phyloP scores from a whole-genome alignment of 2,113 vertebrate species.

The Lampris megalopsis region DNA sequence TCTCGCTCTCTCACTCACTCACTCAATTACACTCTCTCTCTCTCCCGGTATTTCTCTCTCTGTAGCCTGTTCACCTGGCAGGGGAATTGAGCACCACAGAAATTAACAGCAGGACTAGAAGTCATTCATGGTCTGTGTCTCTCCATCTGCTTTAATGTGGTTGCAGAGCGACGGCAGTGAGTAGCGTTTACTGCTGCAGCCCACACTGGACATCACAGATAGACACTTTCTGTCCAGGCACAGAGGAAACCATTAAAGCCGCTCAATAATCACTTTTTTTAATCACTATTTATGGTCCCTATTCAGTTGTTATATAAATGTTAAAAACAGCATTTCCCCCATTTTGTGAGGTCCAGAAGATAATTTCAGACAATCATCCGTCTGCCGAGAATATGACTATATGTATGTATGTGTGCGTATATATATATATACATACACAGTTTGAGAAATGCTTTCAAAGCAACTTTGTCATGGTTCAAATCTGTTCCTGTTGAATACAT shows the following conservation, averaged over 20 bases:
- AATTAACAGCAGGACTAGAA: neutral
- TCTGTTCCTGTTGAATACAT: conserved; percentile 1
- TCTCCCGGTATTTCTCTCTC: neutral
- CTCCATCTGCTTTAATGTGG: conserved; percentile 18
- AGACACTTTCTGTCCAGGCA: neutral
- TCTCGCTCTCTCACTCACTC: no score
- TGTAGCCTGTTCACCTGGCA: neutral
- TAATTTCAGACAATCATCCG: conserved; percentile 19
- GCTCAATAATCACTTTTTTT: conserved; percentile 18
- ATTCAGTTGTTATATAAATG: conserved; percentile 28
- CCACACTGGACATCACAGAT: conserved; percentile 16
- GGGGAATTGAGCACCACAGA: neutral
- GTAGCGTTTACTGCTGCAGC: neutral
- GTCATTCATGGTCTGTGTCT: neutral
- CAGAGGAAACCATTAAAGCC: conserved; percentile 27
- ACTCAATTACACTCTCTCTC: no score
- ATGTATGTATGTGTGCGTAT: neutral
- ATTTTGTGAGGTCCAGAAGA: conserved; percentile 24
- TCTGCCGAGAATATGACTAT: conserved; percentile 16
- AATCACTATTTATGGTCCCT: conserved; percentile 23
- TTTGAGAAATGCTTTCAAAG: conserved; percentile 28
- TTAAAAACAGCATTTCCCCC: neutral
- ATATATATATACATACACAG: neutral
- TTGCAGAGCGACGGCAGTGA: conserved; percentile 4
- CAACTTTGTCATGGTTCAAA: conserved; percentile 6